A percentile compares a stretch with the other conserved stretches of the same genome.
phyloP scores from a whole-genome alignment of 2,888 invertebrate genomes.

The Mesorhabditis belari region DNA sequence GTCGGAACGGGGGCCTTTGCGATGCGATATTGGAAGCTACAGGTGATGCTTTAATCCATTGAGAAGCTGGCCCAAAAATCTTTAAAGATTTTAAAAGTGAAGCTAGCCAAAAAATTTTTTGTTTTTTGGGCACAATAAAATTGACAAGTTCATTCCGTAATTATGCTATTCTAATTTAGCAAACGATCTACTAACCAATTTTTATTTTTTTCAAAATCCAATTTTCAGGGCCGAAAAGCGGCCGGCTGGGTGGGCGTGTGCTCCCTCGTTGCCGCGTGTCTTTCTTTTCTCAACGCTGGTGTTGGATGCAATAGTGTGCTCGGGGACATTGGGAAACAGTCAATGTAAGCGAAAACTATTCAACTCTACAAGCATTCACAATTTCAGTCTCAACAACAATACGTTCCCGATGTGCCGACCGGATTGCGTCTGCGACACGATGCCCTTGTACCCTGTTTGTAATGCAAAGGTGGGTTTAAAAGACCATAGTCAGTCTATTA shows the following conservation, averaged over 20 bases:
- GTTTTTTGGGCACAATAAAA: no score
- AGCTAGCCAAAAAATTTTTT: no score
- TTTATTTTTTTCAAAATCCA: no score
- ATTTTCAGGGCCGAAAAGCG: conserved; percentile 37
- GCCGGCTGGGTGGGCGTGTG: conserved; percentile 43
- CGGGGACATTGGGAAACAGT: conserved; percentile 40
- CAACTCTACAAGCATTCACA: background rate
- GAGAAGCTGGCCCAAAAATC: no score
- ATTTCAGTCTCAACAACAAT: conserved; percentile 12
- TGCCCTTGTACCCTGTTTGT: conserved; percentile 54
- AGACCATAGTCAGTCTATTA: background rate
- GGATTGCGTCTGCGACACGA: conserved; percentile 51
- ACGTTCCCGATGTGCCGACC: conserved; percentile 46
- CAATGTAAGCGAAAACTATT: background rate
- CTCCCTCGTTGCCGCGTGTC: conserved; percentile 38
- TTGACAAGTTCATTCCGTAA: no score
- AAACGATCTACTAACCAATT: no score
- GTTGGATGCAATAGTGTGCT: conserved; percentile 50
- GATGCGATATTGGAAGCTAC: conserved; percentile 34
- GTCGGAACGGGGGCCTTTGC: conserved; percentile 32
- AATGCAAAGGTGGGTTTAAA: conserved; percentile 12
- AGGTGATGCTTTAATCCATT: no score
- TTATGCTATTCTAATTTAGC: no score
- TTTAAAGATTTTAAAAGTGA: no score
- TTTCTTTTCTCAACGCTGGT: conserved; percentile 42